Evolutionary conservation across 2,797 vertebrate genomes (phyloP), one percentile per base, ranked within the genome.

Genomic region (Eurystomus glaucurus): DNA sequence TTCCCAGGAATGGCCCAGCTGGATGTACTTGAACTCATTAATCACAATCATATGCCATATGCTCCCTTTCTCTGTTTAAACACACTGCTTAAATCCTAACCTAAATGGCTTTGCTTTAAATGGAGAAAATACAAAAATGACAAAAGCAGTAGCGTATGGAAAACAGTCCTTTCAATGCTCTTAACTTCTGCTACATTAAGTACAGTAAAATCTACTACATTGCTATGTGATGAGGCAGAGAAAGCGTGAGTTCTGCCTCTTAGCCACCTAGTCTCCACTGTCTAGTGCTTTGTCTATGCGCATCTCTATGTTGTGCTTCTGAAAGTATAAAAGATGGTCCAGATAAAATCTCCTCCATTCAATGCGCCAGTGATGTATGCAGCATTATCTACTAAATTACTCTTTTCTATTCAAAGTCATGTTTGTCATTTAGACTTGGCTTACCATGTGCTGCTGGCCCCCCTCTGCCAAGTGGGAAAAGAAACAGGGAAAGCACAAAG

Each of bases 311-410:
- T 41, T 54, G 28, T 39, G 74, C 20, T 81, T 89, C 39, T 71
- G 4, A 21, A 74, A 75, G 17, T 46, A 50, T 39, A 48, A 46
- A 76, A 87, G 22, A 52, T 10, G 19, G 12, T 28, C 37, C 58
- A 72, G 37, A 29, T 39, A 81, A 85, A 87, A 79, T 43, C 41
- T 43, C 2, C 14, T 43, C 2, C 14, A 31, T 66, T 68, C n/a
- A 50, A n/a, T 23, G 33, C 1, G 5, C 29, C 13, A 62, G 52
- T 33, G 11, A 81, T n/a, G 6, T 45, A 86, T 0, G 0, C 0
- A 43, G 13, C 16, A 51, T 35, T 57, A 21, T 45, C n/a, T 28
- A 22, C 37, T 62, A 79, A 57, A 80, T 13, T 3, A 22, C 19
- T 52, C 29, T 50, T 55, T 85, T 85, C 51, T 58, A 29, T 28